These are phyloP conservation scores for Spilosoma lubricipeda DNA, from an alignment of 2,888 invertebrate genomes.

Conservation along the genomic window DNA sequence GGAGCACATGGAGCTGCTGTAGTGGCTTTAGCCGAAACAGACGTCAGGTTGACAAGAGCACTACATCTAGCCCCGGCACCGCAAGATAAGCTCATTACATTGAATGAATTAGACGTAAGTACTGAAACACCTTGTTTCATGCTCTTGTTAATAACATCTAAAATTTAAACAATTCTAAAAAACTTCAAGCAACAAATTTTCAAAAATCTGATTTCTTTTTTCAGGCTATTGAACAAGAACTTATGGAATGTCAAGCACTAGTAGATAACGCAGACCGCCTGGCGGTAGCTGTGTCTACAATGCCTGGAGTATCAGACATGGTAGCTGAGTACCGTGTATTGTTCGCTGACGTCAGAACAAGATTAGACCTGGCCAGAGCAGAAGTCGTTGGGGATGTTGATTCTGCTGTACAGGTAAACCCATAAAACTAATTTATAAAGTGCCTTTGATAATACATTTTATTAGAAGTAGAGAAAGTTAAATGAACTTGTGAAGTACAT, in stretches of 20 bases:
- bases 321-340: conserved; percentile 77
- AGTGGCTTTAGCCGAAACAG: conserved; percentile 89
- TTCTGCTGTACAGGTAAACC: conserved; percentile 75
- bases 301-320: conserved; percentile 70
- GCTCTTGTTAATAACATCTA: neutral
- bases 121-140: conserved; percentile 3
- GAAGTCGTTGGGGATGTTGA: conserved; percentile 76
- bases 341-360: conserved; percentile 69
- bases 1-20: conserved; percentile 90
- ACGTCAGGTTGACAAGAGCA: conserved; percentile 90
- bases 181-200: neutral
- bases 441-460: neutral
- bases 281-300: conserved; percentile 58
- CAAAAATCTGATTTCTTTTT: neutral
- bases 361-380: conserved; percentile 72
- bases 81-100: conserved; percentile 75
- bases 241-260: conserved; percentile 71
- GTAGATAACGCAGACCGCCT: conserved; percentile 76
- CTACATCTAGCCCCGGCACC: conserved; percentile 86
- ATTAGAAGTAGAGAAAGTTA: too few species aligned
- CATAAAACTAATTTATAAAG: neutral
- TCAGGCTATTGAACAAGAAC: conserved; percentile 74
- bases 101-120: conserved; percentile 82
- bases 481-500: neutral
- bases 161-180: neutral